These are phyloP conservation scores for Syritta pipiens DNA, from an alignment of 2,888 invertebrate species.

Conservation along the genomic window DNA sequence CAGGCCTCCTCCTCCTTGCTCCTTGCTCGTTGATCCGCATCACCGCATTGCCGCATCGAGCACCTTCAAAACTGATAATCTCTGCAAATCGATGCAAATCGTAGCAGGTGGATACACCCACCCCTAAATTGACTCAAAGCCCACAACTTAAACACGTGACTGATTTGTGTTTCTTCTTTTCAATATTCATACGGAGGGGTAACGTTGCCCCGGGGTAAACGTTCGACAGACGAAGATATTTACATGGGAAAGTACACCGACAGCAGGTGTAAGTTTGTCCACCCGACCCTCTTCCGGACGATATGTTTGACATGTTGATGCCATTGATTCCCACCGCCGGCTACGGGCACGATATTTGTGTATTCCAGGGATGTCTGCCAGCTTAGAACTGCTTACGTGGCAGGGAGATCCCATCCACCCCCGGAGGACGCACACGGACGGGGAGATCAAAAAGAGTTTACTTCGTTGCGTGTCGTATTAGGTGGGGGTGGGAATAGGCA, in stretches of 20 bases:
- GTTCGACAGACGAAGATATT: no score
- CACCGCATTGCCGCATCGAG: not conserved
- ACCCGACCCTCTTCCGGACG: slow-evolving; percentile 5
- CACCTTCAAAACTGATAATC: slow-evolving; percentile 33
- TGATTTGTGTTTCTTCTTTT: slow-evolving; percentile 55
- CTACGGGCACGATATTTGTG: not conserved
- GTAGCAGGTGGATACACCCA: slow-evolving; percentile 27
- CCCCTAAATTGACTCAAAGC: slow-evolving; percentile 9
- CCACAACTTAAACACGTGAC: slow-evolving; percentile 60
- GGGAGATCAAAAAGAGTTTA: slow-evolving; percentile 1
- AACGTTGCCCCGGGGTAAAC: no score
- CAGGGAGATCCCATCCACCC: not conserved
- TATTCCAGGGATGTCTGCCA: not conserved
- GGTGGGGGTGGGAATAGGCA: no score
- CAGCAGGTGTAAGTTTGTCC: slow-evolving; percentile 39
- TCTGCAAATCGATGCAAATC: slow-evolving; percentile 32
- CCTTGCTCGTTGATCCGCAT: slow-evolving; percentile 13
- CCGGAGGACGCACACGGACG: not conserved
- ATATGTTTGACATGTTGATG: slow-evolving; percentile 43
- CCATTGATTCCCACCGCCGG: slow-evolving; percentile 41
- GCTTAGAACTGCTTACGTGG: slow-evolving; percentile 8
- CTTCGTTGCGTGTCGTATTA: not conserved
- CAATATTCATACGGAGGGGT: slow-evolving; percentile 57
- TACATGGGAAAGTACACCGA: slow-evolving; percentile 22
- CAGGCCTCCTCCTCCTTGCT: no score